Evolutionary conservation across 2,888 invertebrate species (phyloP).

Genomic region (Metalampra italica): DNA sequence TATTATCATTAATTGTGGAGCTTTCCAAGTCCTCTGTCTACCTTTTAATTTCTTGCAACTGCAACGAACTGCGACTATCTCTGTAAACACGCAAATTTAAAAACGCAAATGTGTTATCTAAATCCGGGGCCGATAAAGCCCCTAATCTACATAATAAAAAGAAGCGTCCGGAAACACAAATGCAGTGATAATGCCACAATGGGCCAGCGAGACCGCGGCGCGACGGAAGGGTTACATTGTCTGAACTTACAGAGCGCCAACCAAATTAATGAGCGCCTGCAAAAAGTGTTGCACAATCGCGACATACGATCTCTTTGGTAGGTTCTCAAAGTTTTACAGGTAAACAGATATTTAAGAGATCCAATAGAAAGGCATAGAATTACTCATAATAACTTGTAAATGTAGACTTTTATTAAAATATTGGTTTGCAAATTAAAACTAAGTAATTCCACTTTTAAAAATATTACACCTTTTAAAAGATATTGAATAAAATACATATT

Average conservation of each 20-base stretch:
- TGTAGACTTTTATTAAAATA: too few relatives aligned
- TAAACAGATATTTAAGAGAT: too few relatives aligned
- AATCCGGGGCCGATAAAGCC: conserved; percentile 59
- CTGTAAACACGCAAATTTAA: background rate
- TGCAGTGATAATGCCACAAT: conserved; percentile 66
- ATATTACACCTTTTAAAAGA: too few relatives aligned
- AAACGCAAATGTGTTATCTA: conserved; percentile 36
- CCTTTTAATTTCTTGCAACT: background rate
- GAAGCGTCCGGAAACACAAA: conserved; percentile 64
- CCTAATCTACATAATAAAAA: conserved; percentile 75
- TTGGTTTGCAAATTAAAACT: too few relatives aligned
- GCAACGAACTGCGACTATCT: background rate
- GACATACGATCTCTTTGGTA: conserved; percentile 56
- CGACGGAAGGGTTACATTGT: conserved; percentile 69
- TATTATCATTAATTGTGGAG: background rate
- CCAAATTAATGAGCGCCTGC: conserved; percentile 72
- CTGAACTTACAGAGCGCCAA: conserved; percentile 56
- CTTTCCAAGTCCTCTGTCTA: background rate
- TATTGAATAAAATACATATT: too few relatives aligned
- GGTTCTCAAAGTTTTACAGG: conserved; percentile 47
- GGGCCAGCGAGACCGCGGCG: conserved; percentile 43
- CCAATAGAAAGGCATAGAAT: too few relatives aligned
- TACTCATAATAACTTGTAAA: too few relatives aligned
- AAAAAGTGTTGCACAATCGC: conserved; percentile 74
- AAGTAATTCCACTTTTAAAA: too few relatives aligned